Base-by-base conservation (phyloP, 1,140 invertebrate genomes). In the Steinernema feltiae region DNA sequence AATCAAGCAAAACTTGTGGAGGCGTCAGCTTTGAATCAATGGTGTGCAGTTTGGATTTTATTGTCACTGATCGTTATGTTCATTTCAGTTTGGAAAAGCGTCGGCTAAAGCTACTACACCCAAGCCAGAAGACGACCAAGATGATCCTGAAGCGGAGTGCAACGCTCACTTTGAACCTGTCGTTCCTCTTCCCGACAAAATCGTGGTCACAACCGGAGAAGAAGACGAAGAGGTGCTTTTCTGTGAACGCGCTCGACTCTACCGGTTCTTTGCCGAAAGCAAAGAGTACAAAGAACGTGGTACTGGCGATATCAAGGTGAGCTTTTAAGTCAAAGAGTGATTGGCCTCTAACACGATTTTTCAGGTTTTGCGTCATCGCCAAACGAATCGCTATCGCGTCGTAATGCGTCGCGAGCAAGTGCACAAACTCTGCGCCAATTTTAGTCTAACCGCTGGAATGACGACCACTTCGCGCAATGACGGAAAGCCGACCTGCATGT, bases 221-320 rank as follows among this genome's bases (percentile, higher is more conserved):
- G 83, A 84, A 72, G 82, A 69, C 24, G 83, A 85, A 73, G 70
- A 83, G 82, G 81, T 82, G 30, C 27, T 83, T 15, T 82, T 84
- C 71, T 31, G 74, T 0, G 75, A 75, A 46, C 82, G 82, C 18
- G 72, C 75, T 29, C 84, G 85, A 69, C 74, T 84, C 15, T 84
- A 78, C 72, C 81, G 81, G 41, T 85, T 74, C 72, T 74, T 80
- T 80, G 24, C 73, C 31, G 83, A 78, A 15, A 72, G 31, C 7
- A 84, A 81, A n/a, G 87, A 88, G 80, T 88, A 87, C 87, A 89
- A 89, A 78, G 88, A 89, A 76, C 82, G 88, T 75, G 88, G 88
- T 21, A 77, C 87, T 29, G 88, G 88, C 1, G 86, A 88, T n/a
- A 82, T 89, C 30, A 89, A 89, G 81, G 77, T 83, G 35, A 18